Evolutionary conservation across 2,113 vertebrate species (phyloP).

Genomic region (Heliornis fulica): DNA sequence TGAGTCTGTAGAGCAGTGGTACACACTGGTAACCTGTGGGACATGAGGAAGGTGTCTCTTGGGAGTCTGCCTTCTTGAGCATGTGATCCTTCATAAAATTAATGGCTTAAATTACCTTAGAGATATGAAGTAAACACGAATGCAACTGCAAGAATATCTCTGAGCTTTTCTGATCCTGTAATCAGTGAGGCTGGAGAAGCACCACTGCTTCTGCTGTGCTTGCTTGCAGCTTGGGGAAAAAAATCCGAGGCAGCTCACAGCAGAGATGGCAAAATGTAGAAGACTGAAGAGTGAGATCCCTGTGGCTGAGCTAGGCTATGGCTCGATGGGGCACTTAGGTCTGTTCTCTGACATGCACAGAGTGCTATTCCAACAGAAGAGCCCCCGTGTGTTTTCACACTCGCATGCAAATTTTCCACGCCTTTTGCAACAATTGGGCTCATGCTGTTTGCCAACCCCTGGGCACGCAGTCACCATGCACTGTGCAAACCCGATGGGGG

Average conservation of each 20-base stretch:
- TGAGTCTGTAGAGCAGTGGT: not conserved
- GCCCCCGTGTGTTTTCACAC: not conserved
- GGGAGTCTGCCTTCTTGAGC: not conserved
- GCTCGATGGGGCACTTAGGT: too few relatives aligned
- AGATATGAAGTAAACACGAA: not conserved
- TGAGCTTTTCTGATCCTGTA: not conserved
- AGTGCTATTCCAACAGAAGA: rapidly evolving
- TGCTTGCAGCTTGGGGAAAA: not conserved
- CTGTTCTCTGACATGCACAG: not conserved
- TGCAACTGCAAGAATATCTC: not conserved
- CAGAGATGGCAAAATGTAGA: not conserved
- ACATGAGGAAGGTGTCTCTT: not conserved
- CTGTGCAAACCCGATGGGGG: not conserved
- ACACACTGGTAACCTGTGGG: too few relatives aligned
- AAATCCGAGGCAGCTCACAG: not conserved
- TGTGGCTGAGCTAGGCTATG: not conserved
- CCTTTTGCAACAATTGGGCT: not conserved
- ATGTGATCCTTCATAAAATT: not conserved
- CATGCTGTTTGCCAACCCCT: not conserved
- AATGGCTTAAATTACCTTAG: not conserved
- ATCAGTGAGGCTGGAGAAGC: not conserved
- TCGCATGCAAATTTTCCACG: not conserved
- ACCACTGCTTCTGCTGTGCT: rapidly evolving
- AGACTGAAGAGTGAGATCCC: not conserved
- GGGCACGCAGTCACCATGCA: not conserved